Conservation (phyloP, 2,797 vertebrate genomes). For the Hemibagrus guttatus region DNA sequence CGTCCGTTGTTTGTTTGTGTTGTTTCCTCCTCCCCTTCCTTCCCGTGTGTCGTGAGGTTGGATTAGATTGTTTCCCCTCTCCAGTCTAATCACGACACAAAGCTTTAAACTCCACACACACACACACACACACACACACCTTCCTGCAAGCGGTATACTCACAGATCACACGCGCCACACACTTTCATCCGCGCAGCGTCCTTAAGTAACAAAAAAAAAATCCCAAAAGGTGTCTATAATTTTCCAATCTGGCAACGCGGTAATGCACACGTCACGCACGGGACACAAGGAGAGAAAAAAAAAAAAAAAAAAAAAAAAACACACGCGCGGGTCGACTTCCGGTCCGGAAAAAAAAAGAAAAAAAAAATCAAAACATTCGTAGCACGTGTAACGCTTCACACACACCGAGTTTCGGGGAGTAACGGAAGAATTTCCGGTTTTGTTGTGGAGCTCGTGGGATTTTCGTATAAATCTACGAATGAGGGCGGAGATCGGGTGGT, state of each 20-base stretch:
- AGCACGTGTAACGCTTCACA: background rate
- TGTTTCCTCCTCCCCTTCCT: background rate
- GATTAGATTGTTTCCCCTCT: too few species aligned
- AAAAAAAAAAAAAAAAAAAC: background rate
- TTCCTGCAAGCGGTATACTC: background rate
- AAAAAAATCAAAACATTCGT: background rate
- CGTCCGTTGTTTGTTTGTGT: conserved; percentile 4
- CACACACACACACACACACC: background rate
- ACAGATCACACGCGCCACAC: background rate
- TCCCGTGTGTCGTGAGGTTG: background rate
- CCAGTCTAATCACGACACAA: background rate
- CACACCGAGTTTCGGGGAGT: background rate
- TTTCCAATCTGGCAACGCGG: conserved; percentile 11
- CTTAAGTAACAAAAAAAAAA: background rate
- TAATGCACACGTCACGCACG: conserved; percentile 24
- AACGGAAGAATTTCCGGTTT: conserved; percentile 38
- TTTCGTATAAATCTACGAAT: conserved; percentile 72
- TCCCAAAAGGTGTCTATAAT: background rate
- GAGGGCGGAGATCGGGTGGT: conserved; percentile 73
- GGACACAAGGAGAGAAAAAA: background rate
- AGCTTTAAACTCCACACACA: background rate
- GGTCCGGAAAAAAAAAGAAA: background rate
- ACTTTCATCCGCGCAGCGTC: background rate
- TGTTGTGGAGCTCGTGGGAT: conserved; percentile 54
- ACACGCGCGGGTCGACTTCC: background rate